Conservation (phyloP, 2,797 vertebrate genomes). For the Diceros bicornis region DNA sequence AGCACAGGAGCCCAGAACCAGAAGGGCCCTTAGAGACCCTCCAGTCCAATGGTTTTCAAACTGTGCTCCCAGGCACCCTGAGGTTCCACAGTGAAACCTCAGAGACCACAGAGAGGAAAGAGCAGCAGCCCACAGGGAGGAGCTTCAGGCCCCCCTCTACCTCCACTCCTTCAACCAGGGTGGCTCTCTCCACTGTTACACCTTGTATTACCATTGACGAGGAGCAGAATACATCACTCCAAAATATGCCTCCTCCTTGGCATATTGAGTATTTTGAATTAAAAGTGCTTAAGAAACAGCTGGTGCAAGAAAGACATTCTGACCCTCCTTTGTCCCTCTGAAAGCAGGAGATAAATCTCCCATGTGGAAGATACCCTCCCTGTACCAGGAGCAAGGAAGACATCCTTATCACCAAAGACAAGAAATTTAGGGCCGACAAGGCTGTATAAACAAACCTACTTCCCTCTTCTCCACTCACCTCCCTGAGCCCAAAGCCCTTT, state of each 20-base stretch:
- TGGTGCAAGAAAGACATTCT: background rate
- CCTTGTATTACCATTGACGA: background rate
- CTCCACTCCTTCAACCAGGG: background rate
- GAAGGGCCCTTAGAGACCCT: background rate
- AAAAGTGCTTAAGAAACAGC: background rate
- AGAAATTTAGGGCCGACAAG: background rate
- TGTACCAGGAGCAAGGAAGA: background rate
- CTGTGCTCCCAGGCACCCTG: background rate
- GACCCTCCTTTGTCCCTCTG: background rate
- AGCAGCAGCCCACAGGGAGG: background rate
- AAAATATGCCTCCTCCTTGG: background rate
- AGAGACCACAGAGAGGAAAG: background rate
- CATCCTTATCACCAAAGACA: background rate
- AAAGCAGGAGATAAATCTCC: background rate
- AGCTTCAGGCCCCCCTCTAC: accelerated
- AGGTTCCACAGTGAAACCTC: background rate
- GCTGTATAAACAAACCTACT: background rate
- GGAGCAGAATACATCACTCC: background rate
- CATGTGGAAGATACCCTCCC: background rate
- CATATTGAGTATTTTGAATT: background rate
- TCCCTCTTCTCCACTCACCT: too few relatives aligned
- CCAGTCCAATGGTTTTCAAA: background rate
- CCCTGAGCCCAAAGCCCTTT: background rate
- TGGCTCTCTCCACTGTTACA: background rate
- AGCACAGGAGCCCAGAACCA: background rate